phyloP scores from a whole-genome alignment of 2,797 vertebrate genomes.

The Xyrichtys novacula region DNA sequence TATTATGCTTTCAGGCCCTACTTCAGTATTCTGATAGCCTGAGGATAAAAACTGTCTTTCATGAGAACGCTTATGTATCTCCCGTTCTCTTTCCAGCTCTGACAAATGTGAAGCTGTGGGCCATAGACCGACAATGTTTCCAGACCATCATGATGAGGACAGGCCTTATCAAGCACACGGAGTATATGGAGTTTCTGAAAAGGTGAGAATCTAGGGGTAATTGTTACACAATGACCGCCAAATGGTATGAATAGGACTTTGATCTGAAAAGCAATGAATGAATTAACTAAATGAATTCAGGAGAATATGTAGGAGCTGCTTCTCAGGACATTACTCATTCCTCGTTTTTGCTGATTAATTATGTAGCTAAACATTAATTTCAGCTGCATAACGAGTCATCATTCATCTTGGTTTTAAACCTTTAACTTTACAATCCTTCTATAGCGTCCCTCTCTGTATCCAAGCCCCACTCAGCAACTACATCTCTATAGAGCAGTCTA shows the following conservation, averaged over 20 bases:
- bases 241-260: slow-evolving; percentile 45
- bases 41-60: slow-evolving; percentile 14
- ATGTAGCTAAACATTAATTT: slow-evolving; percentile 4
- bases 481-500: slow-evolving; percentile 33
- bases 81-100: slow-evolving; percentile 75
- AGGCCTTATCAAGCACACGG: slow-evolving; percentile 85
- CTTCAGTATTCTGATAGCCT: slow-evolving; percentile 36
- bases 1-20: slow-evolving; percentile 12
- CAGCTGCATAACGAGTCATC: slow-evolving; percentile 9
- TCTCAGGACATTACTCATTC: slow-evolving; percentile 15
- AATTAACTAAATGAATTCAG: slow-evolving; percentile 61
- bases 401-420: slow-evolving; percentile 13
- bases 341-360: slow-evolving; percentile 30
- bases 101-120: slow-evolving; percentile 86
- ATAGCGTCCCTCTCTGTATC: slow-evolving; percentile 18
- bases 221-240: slow-evolving; percentile 23
- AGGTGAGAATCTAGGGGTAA: slow-evolving; percentile 71
- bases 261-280: slow-evolving; percentile 64
- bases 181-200: slow-evolving; percentile 86
- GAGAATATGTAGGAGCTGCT: slow-evolving; percentile 23
- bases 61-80: slow-evolving; percentile 42
- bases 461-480: neutral
- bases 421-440: slow-evolving; percentile 9
- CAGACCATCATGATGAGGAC: slow-evolving; percentile 89
- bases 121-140: slow-evolving; percentile 87